Percentiles rank a stretch among this genome's conserved stretches.
Conservation (phyloP, 2,888 invertebrate genomes). For the Clostera curtula region DNA sequence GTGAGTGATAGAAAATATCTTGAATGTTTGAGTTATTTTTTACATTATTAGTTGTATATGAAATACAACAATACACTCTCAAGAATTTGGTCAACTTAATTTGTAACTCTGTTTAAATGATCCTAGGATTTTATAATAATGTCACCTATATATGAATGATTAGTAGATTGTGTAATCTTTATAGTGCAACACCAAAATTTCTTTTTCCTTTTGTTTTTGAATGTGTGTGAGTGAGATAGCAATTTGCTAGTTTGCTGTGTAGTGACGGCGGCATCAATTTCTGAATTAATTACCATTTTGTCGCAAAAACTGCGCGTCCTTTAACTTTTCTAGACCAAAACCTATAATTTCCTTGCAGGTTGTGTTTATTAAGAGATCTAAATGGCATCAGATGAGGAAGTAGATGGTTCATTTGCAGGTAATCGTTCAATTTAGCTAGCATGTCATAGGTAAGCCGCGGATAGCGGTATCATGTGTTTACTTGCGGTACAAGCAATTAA, state of each 20-base stretch:
- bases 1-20: too few relatives aligned
- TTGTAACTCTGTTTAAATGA: too few relatives aligned
- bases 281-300: constrained; percentile 75
- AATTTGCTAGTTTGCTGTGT: constrained; percentile 53
- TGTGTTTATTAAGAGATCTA: constrained; percentile 57
- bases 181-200: constrained; percentile 28
- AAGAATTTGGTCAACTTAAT: too few relatives aligned
- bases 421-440: constrained; percentile 74
- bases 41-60: too few relatives aligned
- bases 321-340: constrained; percentile 66
- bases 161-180: constrained; percentile 12
- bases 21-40: too few relatives aligned
- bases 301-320: constrained; percentile 76
- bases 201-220: constrained; percentile 33
- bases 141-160: not conserved
- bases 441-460: constrained; percentile 76
- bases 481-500: constrained; percentile 73
- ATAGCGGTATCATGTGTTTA: constrained; percentile 77
- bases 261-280: constrained; percentile 75
- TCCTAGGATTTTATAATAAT: not conserved
- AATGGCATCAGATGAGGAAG: constrained; percentile 93
- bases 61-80: too few relatives aligned
- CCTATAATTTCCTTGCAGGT: constrained; percentile 46
- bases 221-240: constrained; percentile 47
- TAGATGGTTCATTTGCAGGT: constrained; percentile 91